Evolutionary conservation across 2,888 invertebrate genomes (phyloP).

Genomic region (Cephus rjabovi): DNA sequence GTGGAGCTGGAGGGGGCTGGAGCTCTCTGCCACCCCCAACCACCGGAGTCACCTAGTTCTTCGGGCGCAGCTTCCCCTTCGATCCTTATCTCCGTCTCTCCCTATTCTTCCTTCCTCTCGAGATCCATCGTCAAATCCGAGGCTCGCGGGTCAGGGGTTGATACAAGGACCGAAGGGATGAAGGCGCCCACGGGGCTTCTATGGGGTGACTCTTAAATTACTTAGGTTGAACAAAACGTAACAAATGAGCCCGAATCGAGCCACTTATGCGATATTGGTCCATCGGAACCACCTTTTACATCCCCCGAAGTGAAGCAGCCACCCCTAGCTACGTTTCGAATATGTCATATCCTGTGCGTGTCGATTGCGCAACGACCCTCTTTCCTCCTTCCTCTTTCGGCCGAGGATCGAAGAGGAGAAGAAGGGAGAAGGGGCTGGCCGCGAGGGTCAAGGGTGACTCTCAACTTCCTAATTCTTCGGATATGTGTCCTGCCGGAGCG

Average conservation of each 20-base stretch:
- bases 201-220: constrained; percentile 51
- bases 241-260: constrained; percentile 57
- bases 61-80: no score
- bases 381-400: neutral
- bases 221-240: constrained; percentile 59
- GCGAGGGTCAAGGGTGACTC: no score
- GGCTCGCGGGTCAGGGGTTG: neutral
- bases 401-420: neutral
- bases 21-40: no score
- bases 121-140: constrained; percentile 1
- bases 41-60: no score
- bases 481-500: no score
- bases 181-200: no score
- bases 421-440: no score
- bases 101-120: neutral
- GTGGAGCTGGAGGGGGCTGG: constrained; percentile 10
- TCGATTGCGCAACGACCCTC: no score
- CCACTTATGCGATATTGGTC: constrained; percentile 60
- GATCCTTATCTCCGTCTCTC: neutral
- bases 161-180: neutral
- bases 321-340: constrained; percentile 22
- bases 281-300: constrained; percentile 50
- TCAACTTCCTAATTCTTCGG: no score
- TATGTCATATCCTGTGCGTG: constrained; percentile 41
- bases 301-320: constrained; percentile 21